These are phyloP conservation scores for Halyomorpha halys DNA, from an alignment of 1,140 invertebrate species.

Conservation along the genomic window DNA sequence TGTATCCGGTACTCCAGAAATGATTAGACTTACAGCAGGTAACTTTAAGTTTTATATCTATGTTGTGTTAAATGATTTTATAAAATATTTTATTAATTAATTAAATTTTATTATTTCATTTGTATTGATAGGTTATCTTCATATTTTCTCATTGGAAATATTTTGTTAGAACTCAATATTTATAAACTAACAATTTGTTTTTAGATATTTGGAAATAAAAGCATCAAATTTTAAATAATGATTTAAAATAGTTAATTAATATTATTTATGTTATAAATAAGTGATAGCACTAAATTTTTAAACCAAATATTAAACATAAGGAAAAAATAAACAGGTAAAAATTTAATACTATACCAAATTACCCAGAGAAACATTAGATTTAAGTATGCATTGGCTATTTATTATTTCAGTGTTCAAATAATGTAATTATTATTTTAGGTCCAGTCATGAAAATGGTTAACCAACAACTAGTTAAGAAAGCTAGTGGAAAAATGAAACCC, in stretches of 20 bases:
- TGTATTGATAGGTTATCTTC: not conserved
- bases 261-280: no score
- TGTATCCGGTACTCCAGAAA: conserved; percentile 16
- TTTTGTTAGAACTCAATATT: no score
- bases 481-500: conserved; percentile 36
- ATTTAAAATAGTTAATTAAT: no score
- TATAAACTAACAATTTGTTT: not conserved
- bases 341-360: no score
- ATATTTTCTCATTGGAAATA: no score
- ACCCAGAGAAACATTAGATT: not conserved
- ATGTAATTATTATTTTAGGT: conserved; percentile 36
- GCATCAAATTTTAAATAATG: no score
- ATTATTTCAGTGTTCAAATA: not conserved
- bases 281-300: no score
- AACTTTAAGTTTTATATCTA: not conserved
- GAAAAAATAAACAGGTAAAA: no score
- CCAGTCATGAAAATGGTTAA: conserved; percentile 54
- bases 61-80: not conserved
- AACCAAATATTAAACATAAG: no score
- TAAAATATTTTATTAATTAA: not conserved
- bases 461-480: conserved; percentile 43
- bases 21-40: conserved; percentile 19
- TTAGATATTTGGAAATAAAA: not conserved
- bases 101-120: not conserved
- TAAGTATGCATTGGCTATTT: not conserved